Base-by-base conservation (phyloP, 2,888 invertebrate species). In the Epinotia ramella region DNA sequence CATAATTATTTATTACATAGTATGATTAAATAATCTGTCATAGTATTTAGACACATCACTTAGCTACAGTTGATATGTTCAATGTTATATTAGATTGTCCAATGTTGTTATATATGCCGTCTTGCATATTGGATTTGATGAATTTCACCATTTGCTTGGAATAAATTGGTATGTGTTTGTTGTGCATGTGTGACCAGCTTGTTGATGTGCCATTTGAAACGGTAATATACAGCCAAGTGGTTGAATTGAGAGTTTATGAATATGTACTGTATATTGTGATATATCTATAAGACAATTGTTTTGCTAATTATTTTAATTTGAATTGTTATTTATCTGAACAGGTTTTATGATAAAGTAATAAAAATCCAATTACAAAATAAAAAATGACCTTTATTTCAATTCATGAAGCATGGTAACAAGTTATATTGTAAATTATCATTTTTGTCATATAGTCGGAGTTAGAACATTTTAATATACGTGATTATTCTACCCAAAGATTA, bases 391-490 rank as follows among this genome's bases (percentile, higher is more conserved):
- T 93, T 93, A 93, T 92, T 89, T 92, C 89, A 92, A 92, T 93
- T 94, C 87, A 90, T 91, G 90, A 94, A 94, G 94, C 93, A 90
- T 91, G 94, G 93, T 94, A 94, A 94, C 94, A 94, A 93, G 91
- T 90, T 93, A 93, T 92, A 92, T 91, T 89, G 88, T 91, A 91
- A 90, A 89, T 90, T 91, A 90, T 91, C 90, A 89, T 86, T 91
- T 68, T 90, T 90, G 87, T 90, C 88, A 87, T 90, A 87, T 86
- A 88, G 82, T 90, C 84, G 86, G 88, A 88, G 89, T 93, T 91
- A 92, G 90, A 92, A 92, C 89, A 92, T 89, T 91, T 90, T 89
- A 88, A 88, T 91, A 91, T 86, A 90, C 81, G 86, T 90, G 88
- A 90, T 90, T 91, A 89, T 87, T 88, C 86, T 93, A 93, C 89